Evolutionary conservation across 2,888 invertebrate species (phyloP), one percentile per base, ranked within the genome.

Genomic region (Gastracanthus pulcherrimus): DNA sequence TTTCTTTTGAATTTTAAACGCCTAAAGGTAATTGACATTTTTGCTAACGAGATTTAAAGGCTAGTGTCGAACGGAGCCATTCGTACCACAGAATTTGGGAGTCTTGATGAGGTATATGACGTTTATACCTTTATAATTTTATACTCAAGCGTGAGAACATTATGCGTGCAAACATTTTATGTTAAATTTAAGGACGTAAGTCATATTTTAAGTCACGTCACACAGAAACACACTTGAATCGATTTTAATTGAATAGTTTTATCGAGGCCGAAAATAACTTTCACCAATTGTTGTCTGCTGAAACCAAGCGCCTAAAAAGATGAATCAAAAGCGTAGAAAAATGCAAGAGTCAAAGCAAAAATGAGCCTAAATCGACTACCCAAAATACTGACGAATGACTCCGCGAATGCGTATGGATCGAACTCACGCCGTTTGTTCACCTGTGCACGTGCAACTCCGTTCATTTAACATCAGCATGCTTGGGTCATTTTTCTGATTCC

Each of bases 11-110:
- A 66, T 7, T 4, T 67, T 48, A 55, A 29, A 41, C 26, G 29
- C 6, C 9, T n/a, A 9, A 23, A 48, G 2, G 1, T 71, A 71
- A 13, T 3, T 9, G 13, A 64, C 26, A 62, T 29, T 48, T 76
- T 81, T 78, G 29, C 91, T 91, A 91, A 91, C 91, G 91, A 91
- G 91, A 91, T 91, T 91, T 91, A 91, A 91, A 89, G 85, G 90
- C 90, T 80, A 76, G 80, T 84, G 79, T 82, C 78, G 80, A 85
- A 79, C 84, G 82, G 84, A 82, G 84, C 89, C 90, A 91, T 91
- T 91, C 89, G 89, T 87, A 66, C 71, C 76, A 45, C 41, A 41
- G 89, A 90, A 91, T 91, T 91, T 91, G 91, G 91, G 91, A 91
- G 91, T 88, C 91, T 91, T 91, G 89, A 91, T 91, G 91, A 91